Base-by-base conservation (phyloP, 2,797 vertebrate genomes). In the Prionace glauca region DNA sequence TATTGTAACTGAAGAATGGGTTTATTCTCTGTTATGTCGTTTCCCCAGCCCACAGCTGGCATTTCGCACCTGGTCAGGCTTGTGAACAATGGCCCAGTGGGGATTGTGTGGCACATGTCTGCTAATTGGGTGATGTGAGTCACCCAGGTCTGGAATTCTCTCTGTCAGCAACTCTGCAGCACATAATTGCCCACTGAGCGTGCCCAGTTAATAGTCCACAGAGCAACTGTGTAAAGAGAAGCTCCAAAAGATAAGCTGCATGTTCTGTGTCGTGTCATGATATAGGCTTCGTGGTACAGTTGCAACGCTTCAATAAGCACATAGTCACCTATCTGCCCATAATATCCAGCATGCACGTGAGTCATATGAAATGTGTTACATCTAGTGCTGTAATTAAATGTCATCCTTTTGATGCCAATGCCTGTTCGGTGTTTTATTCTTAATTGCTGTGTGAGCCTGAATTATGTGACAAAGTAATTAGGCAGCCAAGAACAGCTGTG, bases 81-180 rank as follows among this genome's bases (percentile, higher is more conserved):
- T 96, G 96, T 11, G 20, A 95, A 95, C 65, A 71, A 96, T 97
- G 96, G 97, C 97, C 97, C 97, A 97, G 97, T 96, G 97, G 97
- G 97, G 97, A 97, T 96, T 96, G 96, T 96, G 97, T 97, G 97
- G 97, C 97, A 97, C 97, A 97, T 96, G 96, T 29, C 96, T 96
- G 97, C 97, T 99, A 98, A 99, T 98, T 98, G 98, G 98, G 98
- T 98, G 98, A 97, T 97, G 97, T 97, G 97, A 97, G 97, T 96
- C 96, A 69, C 92, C 86, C 88, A 81, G 96, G 96, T 77, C 96
- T 96, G 97, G 97, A 97, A 97, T 97, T 97, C 97, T 98, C 96
- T 96, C 96, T 96, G 97, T 97, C 97, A 97, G 97, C 97, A 97
- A 96, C 95, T 96, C 96, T 95, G 71, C 90, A 87, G 96, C 96